Conservation (phyloP, 23 tunicate genomes). For the Diplosoma virens region DNA sequence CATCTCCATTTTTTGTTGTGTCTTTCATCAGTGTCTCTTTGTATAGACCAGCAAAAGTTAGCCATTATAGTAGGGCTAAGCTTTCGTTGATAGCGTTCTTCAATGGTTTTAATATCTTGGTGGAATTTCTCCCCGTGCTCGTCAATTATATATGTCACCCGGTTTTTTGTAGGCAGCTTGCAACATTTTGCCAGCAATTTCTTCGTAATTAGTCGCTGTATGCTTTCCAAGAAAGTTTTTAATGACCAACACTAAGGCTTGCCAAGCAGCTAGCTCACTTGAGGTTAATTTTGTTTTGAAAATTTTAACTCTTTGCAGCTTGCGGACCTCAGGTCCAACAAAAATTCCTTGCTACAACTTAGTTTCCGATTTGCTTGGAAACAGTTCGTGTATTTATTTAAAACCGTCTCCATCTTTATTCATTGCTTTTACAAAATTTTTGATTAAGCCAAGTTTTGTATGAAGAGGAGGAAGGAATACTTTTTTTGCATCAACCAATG, state of each 20-base stretch:
- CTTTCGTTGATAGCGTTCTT: background rate
- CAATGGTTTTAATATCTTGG: background rate
- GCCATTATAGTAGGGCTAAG: slow-evolving; percentile 1
- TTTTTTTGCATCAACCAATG: background rate
- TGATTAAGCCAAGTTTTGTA: too few relatives aligned
- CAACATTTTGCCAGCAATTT: too few relatives aligned
- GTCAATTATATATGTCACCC: background rate
- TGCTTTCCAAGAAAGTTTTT: background rate
- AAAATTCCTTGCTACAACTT: too few relatives aligned
- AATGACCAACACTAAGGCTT: background rate
- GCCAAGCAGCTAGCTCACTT: background rate
- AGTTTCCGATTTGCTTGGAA: background rate
- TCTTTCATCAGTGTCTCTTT: background rate
- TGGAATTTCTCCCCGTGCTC: too few relatives aligned
- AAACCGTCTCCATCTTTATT: too few relatives aligned
- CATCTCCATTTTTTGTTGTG: too few relatives aligned
- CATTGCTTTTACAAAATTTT: too few relatives aligned
- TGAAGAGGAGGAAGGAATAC: background rate
- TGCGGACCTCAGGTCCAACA: too few relatives aligned
- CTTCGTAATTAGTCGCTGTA: background rate
- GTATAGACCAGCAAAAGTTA: too few relatives aligned
- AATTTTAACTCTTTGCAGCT: too few relatives aligned
- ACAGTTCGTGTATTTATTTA: too few relatives aligned
- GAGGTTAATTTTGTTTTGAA: too few relatives aligned
- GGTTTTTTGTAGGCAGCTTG: background rate